A percentile compares a stretch with the other conserved stretches of the same genome.
Evolutionary conservation across 1,140 invertebrate species (phyloP).

Genomic region (Trichonephila clavipes): DNA sequence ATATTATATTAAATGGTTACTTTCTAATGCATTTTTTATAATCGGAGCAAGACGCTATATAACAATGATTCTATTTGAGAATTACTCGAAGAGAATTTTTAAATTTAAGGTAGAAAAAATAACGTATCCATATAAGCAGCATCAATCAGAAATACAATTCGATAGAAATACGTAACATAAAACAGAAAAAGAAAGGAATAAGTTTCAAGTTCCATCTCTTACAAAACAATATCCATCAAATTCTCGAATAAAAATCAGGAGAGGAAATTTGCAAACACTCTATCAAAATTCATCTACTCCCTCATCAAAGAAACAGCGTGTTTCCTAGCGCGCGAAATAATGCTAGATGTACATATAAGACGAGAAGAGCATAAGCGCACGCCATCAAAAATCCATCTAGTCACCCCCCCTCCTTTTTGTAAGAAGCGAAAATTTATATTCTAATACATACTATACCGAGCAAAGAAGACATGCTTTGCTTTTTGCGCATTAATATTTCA

Average conservation of each 20-base stretch:
- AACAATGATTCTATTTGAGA: too few species aligned
- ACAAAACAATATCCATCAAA: neutral
- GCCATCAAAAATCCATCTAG: constrained; percentile 37
- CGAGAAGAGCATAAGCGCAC: neutral
- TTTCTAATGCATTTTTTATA: too few species aligned
- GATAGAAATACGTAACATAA: too few species aligned
- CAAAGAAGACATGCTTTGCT: neutral
- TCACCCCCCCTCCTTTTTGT: neutral
- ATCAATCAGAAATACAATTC: too few species aligned
- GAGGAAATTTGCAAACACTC: neutral
- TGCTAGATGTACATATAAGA: neutral
- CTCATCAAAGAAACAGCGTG: constrained; percentile 22
- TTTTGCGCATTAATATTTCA: constrained; percentile 3
- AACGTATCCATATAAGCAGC: too few species aligned
- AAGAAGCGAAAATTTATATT: constrained; percentile 20
- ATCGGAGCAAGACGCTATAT: too few species aligned
- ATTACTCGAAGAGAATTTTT: too few species aligned
- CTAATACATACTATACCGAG: neutral
- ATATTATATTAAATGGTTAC: too few species aligned
- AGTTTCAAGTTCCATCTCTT: too few species aligned
- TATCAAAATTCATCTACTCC: constrained; percentile 5
- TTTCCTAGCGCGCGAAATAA: constrained; percentile 24
- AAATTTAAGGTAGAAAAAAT: too few species aligned
- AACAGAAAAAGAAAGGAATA: too few species aligned
- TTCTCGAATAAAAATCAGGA: neutral